Conservation (phyloP, 2,113 vertebrate species). For the Melanerpes formicivorus region DNA sequence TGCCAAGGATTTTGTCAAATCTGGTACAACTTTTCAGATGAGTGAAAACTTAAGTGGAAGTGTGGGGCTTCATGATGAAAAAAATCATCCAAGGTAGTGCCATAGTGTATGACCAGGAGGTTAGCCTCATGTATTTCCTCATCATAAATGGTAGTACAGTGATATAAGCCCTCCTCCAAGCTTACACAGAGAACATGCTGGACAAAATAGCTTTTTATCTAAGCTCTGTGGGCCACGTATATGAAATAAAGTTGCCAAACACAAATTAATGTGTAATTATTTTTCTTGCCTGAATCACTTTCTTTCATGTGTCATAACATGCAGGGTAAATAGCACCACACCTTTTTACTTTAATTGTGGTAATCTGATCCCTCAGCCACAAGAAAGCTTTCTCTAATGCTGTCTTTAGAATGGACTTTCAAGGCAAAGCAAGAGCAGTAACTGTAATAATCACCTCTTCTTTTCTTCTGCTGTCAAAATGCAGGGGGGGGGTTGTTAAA, state of each 20-base stretch:
- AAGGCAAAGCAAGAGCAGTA: constrained; percentile 75
- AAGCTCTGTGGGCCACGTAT: constrained; percentile 73
- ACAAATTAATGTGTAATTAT: constrained; percentile 87
- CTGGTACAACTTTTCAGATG: not conserved
- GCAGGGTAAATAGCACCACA: constrained; percentile 81
- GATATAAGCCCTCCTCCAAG: not conserved
- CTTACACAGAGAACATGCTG: constrained; percentile 60
- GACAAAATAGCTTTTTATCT: constrained; percentile 78
- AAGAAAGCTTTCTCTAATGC: constrained; percentile 76
- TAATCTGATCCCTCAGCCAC: constrained; percentile 79
- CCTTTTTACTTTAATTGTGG: constrained; percentile 82
- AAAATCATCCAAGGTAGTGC: not conserved
- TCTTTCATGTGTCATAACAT: constrained; percentile 85
- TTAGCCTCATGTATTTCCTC: not conserved
- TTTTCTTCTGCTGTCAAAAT: constrained; percentile 56
- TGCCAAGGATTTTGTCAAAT: not conserved
- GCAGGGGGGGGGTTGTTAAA: constrained; percentile 19
- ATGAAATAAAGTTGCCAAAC: constrained; percentile 80
- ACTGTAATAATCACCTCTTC: constrained; percentile 70
- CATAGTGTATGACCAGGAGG: not conserved
- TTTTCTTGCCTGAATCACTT: constrained; percentile 85
- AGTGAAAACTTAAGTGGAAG: not conserved
- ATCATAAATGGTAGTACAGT: not conserved
- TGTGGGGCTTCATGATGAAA: not conserved
- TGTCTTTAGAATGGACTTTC: constrained; percentile 77